These are phyloP conservation scores for Trematocara unimaculatum DNA, from an alignment of 2,113 vertebrate genomes.

Conservation along the genomic window DNA sequence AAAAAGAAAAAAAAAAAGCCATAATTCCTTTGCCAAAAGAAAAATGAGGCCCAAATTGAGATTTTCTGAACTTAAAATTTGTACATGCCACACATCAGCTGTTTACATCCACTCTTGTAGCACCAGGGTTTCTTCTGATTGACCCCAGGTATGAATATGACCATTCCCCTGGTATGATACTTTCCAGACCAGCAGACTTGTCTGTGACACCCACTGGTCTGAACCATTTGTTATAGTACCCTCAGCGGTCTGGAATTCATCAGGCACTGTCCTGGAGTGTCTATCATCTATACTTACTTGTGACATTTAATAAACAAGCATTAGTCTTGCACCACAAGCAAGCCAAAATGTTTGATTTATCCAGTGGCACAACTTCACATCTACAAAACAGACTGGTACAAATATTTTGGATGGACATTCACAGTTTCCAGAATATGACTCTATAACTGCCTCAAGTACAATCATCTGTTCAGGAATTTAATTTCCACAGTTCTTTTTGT, in stretches of 20 bases:
- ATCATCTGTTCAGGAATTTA: background rate
- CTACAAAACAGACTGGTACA: background rate
- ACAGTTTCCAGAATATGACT: background rate
- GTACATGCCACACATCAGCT: background rate
- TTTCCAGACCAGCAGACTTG: slow-evolving; percentile 15
- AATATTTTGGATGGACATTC: background rate
- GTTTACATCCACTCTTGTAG: background rate
- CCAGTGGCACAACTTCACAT: background rate
- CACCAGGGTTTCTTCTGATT: background rate
- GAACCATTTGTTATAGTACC: slow-evolving; percentile 13
- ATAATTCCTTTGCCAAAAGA: background rate
- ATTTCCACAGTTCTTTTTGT: background rate
- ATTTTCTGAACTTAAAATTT: background rate
- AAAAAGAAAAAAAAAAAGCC: background rate
- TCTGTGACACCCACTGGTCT: background rate
- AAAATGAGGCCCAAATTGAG: background rate
- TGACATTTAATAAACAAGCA: background rate
- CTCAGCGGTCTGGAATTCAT: slow-evolving; percentile 1
- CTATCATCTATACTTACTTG: background rate
- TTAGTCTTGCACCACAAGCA: background rate
- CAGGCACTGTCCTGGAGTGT: background rate
- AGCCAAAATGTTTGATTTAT: background rate
- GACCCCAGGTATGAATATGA: slow-evolving; percentile 9
- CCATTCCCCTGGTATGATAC: slow-evolving; percentile 9
- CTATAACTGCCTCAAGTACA: background rate